Evolutionary conservation across 1,140 invertebrate genomes (phyloP).

Genomic region (Mylabris phalerata): DNA sequence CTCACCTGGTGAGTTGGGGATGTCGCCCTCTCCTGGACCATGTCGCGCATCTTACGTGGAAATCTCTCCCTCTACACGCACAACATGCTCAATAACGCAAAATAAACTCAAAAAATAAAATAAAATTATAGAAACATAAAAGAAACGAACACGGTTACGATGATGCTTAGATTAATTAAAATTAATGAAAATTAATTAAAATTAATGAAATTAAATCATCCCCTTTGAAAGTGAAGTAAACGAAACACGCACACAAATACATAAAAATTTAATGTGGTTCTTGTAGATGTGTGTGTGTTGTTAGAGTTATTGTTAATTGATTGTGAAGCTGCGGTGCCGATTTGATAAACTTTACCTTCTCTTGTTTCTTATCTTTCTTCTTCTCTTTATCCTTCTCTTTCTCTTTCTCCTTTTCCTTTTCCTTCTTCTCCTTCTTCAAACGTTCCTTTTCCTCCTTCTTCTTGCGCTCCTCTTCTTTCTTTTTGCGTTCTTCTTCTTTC

Average conservation of each 20-base stretch:
- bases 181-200: background rate
- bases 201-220: background rate
- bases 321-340: too few species aligned
- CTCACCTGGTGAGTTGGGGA: constrained; percentile 34
- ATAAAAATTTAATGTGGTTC: too few species aligned
- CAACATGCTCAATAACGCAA: constrained; percentile 38
- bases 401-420: constrained; percentile 43
- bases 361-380: constrained; percentile 51
- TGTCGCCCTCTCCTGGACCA: constrained; percentile 47
- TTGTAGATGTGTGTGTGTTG: too few species aligned
- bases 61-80: constrained; percentile 54
- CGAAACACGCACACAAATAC: too few species aligned
- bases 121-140: constrained; percentile 17
- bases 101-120: constrained; percentile 33
- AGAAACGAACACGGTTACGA: too few species aligned
- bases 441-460: constrained; percentile 57
- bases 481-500: constrained; percentile 56
- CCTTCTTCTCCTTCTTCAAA: constrained; percentile 46
- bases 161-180: background rate
- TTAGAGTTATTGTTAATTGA: too few species aligned
- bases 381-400: constrained; percentile 45
- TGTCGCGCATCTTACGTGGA: constrained; percentile 65
- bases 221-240: background rate
- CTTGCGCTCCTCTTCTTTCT: constrained; percentile 57
- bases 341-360: constrained; percentile 38